Base-by-base conservation (phyloP, 92 coral and sea anemone genomes). In the Actinostola sp. region DNA sequence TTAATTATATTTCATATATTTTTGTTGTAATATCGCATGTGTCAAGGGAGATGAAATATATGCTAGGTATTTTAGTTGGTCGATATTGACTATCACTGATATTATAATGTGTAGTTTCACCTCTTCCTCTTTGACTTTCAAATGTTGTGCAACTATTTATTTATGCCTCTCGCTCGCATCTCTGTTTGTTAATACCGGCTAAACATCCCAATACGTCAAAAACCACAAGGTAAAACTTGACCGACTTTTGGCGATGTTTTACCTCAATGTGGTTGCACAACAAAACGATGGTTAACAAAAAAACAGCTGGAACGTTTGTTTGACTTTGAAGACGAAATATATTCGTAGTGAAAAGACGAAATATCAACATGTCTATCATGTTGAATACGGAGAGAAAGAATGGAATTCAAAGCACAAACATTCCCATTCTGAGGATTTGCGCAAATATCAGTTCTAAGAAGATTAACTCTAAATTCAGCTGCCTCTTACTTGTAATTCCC, bases 261-360 rank as follows among this genome's bases (percentile, higher is more conserved):
- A 29, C 63, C 31, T 2, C 63, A 57, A 57, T 27, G 38, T 27
- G 36, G 15, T 29, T 29, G 1, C 3, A 57, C 25, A 28, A 57
- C 3, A 11, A 17, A 12, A 23, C 2, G 13, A n/a, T n/a, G n/a
- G 11, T 27, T 57, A 57, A 57, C 39, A 57, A 25, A 57, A 27
- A 9, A 29, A 16, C 63, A 57, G 63, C 63, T 57, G 63, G 19
- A 1, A 38, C n/a, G n/a, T 16, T 57, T 29, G 63, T 57, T 53
- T 57, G 63, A 57, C 26, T 6, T 57, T 17, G 19, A 6, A 29
- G 39, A 35, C 39, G 39, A 57, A 27, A 57, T 14, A 35, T 13
- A 57, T 57, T 57, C 28, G 32, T 7, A 8, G 29, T 4, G 10
- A 57, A 57, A 26, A 57, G 35, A 25, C 5, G 15, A 57, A 26